phyloP scores from a whole-genome alignment of 2,888 invertebrate species.

The Orthosia gracilis region DNA sequence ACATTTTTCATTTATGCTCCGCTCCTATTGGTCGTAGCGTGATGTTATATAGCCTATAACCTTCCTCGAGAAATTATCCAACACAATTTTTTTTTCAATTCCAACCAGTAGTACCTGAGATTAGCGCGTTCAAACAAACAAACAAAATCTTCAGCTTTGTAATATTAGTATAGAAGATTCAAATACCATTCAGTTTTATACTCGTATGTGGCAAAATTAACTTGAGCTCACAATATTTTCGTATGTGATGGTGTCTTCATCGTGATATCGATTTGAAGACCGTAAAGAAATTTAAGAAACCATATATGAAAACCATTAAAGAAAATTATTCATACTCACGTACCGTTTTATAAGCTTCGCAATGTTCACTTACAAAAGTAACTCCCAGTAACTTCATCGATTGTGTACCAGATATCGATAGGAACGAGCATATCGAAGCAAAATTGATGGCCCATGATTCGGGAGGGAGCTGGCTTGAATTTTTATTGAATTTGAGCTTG shows the following conservation, averaged over 20 bases:
- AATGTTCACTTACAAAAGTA: slow-evolving; percentile 7
- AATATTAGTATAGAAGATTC: too few relatives aligned
- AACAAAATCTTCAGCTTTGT: too few relatives aligned
- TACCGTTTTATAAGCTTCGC: background rate
- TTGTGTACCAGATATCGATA: slow-evolving; percentile 48
- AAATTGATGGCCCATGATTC: slow-evolving; percentile 79
- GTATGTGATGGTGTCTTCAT: background rate
- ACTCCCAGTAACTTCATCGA: slow-evolving; percentile 22
- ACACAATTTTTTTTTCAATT: too few relatives aligned
- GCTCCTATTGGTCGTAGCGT: too few relatives aligned
- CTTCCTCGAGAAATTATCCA: too few relatives aligned
- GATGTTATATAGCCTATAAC: too few relatives aligned
- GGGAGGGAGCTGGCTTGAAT: slow-evolving; percentile 74
- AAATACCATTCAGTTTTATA: background rate
- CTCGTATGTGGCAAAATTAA: background rate
- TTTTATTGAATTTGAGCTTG: slow-evolving; percentile 85
- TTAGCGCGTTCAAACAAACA: too few relatives aligned
- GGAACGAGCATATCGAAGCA: slow-evolving; percentile 65
- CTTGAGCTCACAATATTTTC: background rate
- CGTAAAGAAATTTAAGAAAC: background rate
- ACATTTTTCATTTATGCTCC: too few relatives aligned
- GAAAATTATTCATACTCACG: slow-evolving; percentile 2
- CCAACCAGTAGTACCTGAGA: too few relatives aligned
- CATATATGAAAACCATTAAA: slow-evolving; percentile 1
- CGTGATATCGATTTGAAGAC: background rate